Conservation (phyloP, 2,113 vertebrate genomes). For the Gambusia affinis region DNA sequence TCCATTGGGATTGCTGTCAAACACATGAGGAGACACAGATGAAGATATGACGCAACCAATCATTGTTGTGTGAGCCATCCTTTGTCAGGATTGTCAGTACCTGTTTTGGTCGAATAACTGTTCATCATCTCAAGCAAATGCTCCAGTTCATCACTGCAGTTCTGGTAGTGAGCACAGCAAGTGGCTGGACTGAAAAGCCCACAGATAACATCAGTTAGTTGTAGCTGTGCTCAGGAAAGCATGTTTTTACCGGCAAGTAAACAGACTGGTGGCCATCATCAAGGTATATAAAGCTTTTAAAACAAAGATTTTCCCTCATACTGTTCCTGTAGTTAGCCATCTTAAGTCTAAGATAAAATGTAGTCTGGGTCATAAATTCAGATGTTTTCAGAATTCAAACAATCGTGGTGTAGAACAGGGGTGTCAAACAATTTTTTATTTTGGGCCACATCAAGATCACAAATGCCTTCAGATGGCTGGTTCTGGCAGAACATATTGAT, state of each 20-base stretch:
- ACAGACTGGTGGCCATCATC: background rate
- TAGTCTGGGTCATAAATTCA: too few species aligned
- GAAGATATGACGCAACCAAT: background rate
- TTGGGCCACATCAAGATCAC: too few species aligned
- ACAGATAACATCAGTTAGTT: constrained; percentile 23
- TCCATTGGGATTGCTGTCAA: constrained; percentile 85
- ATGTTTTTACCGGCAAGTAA: background rate
- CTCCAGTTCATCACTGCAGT: constrained; percentile 77
- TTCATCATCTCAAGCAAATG: constrained; percentile 88
- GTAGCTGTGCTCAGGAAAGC: background rate
- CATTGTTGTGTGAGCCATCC: background rate
- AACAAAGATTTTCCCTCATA: background rate
- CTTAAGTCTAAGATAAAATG: too few species aligned
- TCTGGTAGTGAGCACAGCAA: constrained; percentile 76
- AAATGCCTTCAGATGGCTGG: too few species aligned
- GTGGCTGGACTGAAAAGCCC: constrained; percentile 54
- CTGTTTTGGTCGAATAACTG: constrained; percentile 84
- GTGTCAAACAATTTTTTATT: too few species aligned
- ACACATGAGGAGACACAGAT: constrained; percentile 3
- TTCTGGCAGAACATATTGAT: too few species aligned
- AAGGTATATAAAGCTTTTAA: background rate
- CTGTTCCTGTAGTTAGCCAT: too few species aligned
- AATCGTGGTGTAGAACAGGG: too few species aligned
- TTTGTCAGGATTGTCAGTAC: constrained; percentile 72
- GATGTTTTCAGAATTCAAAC: too few species aligned